phyloP scores from a whole-genome alignment of 2,888 invertebrate species.

The Nymphalis polychloros region DNA sequence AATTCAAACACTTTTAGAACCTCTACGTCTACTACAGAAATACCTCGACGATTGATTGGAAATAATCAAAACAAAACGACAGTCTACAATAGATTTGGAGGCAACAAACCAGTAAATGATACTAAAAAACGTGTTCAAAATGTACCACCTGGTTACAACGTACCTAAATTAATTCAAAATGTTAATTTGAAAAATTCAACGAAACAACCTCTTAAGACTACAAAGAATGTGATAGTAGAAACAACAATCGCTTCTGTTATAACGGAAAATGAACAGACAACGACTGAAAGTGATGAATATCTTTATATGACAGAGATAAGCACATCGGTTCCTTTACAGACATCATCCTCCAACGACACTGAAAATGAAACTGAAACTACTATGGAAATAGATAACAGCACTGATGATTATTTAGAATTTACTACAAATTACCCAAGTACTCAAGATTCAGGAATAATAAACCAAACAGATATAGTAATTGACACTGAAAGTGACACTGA shows the following conservation, averaged over 20 bases:
- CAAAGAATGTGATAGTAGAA: constrained; percentile 33
- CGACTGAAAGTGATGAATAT: constrained; percentile 63
- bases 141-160: constrained; percentile 66
- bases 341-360: constrained; percentile 52
- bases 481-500: constrained; percentile 43
- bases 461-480: constrained; percentile 47
- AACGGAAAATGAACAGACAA: constrained; percentile 37
- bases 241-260: constrained; percentile 43
- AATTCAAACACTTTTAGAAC: constrained; percentile 74
- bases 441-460: constrained; percentile 48
- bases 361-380: constrained; percentile 57
- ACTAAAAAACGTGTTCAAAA: constrained; percentile 72
- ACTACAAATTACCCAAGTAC: constrained; percentile 61
- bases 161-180: constrained; percentile 44
- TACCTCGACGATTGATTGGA: constrained; percentile 55
- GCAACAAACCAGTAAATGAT: constrained; percentile 57
- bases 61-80: constrained; percentile 61
- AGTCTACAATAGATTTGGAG: constrained; percentile 57
- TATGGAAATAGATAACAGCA: constrained; percentile 63
- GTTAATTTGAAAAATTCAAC: constrained; percentile 34
- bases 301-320: constrained; percentile 59
- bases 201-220: constrained; percentile 23
- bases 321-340: constrained; percentile 45
- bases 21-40: constrained; percentile 68
- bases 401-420: constrained; percentile 69